phyloP scores from a whole-genome alignment of 1,140 invertebrate genomes.

The Lethocerus indicus region DNA sequence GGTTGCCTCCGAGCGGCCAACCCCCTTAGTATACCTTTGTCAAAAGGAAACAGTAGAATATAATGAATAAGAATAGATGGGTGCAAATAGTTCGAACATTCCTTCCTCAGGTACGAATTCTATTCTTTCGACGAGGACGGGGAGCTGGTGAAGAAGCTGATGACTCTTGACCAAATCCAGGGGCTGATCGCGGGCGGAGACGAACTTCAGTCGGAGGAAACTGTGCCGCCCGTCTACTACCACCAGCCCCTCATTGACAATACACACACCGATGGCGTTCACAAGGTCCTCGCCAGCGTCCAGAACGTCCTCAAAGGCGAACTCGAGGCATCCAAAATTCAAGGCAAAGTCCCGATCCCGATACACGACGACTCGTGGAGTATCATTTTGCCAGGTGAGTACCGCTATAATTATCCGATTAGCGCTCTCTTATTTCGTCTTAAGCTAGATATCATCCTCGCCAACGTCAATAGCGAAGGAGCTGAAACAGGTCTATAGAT shows the following conservation, averaged over 20 bases:
- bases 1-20: no score
- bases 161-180: constrained; percentile 68
- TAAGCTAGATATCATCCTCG: background rate
- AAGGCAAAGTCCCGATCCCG: constrained; percentile 24
- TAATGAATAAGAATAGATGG: no score
- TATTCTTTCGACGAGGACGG: constrained; percentile 68
- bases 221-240: constrained; percentile 18
- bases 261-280: constrained; percentile 40
- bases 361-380: constrained; percentile 60
- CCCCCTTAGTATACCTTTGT: background rate
- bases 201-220: constrained; percentile 25
- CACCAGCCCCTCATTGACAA: constrained; percentile 18
- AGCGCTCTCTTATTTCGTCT: no score
- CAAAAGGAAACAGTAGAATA: background rate
- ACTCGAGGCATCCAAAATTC: constrained; percentile 45
- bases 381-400: constrained; percentile 43
- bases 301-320: constrained; percentile 64
- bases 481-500: no score
- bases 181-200: constrained; percentile 60
- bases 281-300: constrained; percentile 60
- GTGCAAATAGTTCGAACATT: background rate
- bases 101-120: constrained; percentile 44
- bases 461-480: no score
- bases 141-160: constrained; percentile 58
- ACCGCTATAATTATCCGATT: no score